phyloP scores from a whole-genome alignment of 2,113 vertebrate species.

The Cyphomyrus plagiostoma region DNA sequence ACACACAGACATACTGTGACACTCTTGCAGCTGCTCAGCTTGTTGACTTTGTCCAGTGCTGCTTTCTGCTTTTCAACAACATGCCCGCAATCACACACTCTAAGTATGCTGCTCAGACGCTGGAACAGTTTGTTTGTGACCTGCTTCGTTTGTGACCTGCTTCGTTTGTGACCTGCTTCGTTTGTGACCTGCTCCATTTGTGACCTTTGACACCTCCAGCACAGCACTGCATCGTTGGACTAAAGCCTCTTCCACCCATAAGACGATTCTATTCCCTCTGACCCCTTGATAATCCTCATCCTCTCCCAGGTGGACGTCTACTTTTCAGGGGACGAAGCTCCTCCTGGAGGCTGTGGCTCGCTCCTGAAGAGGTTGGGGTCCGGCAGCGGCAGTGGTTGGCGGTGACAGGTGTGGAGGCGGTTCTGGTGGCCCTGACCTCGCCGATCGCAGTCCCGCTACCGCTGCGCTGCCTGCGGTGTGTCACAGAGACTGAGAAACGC shows the following conservation, averaged over 20 bases:
- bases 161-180: too few relatives aligned
- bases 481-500: slow-evolving; percentile 84
- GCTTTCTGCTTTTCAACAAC: neutral
- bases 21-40: neutral
- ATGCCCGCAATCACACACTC: neutral
- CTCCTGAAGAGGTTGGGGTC: slow-evolving; percentile 82
- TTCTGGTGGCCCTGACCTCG: slow-evolving; percentile 66
- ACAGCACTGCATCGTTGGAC: neutral
- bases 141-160: too few relatives aligned
- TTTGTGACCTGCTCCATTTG: too few relatives aligned
- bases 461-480: slow-evolving; percentile 77
- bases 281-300: neutral
- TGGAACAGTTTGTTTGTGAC: neutral
- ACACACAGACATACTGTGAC: neutral
- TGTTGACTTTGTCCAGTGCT: neutral
- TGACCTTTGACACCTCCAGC: neutral
- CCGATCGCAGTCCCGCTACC: slow-evolving; percentile 74
- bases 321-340: slow-evolving; percentile 55
- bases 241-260: too few relatives aligned
- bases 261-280: neutral
- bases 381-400: slow-evolving; percentile 77
- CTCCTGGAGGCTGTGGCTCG: slow-evolving; percentile 72
- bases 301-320: slow-evolving; percentile 49
- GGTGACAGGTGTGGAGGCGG: slow-evolving; percentile 58
- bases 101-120: neutral